phyloP scores from a whole-genome alignment of 1,140 invertebrate genomes.

The Drosophila pandora region DNA sequence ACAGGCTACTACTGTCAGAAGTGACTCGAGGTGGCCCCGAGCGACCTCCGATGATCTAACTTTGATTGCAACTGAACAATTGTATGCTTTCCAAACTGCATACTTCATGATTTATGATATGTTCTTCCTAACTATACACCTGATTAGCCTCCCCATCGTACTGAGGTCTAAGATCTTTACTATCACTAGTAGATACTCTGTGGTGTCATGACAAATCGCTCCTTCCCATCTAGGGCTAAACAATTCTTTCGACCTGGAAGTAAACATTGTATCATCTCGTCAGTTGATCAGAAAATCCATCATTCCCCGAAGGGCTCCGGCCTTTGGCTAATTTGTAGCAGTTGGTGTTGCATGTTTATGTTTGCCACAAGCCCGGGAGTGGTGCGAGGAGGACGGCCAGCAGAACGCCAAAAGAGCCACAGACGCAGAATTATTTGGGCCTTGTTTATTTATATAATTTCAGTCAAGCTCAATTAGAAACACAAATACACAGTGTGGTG shows the following conservation, averaged over 20 bases:
- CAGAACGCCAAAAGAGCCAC: constrained; percentile 4
- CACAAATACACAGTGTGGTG: constrained; percentile 43
- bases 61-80: neutral
- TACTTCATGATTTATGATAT: too few relatives aligned
- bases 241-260: constrained; percentile 16
- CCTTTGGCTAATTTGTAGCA: constrained; percentile 74
- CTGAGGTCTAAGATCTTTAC: too few relatives aligned
- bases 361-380: constrained; percentile 51
- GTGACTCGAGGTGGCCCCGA: neutral
- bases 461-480: constrained; percentile 81
- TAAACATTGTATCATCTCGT: constrained; percentile 30
- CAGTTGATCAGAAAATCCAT: constrained; percentile 58
- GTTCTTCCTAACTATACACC: too few relatives aligned
- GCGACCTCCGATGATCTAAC: too few relatives aligned
- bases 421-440: constrained; percentile 23
- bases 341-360: constrained; percentile 58
- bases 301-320: constrained; percentile 35
- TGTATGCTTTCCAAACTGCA: neutral
- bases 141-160: too few relatives aligned
- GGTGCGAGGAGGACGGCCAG: constrained; percentile 16
- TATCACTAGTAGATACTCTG: constrained; percentile 5
- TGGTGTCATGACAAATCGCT: constrained; percentile 31
- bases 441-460: constrained; percentile 80
- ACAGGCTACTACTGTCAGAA: constrained; percentile 41
- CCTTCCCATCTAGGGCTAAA: constrained; percentile 51